A percentile compares a stretch with the other conserved stretches of the same genome.
Conservation (phyloP, 2,113 vertebrate species). For the Cyanoramphus novaezelandiae region DNA sequence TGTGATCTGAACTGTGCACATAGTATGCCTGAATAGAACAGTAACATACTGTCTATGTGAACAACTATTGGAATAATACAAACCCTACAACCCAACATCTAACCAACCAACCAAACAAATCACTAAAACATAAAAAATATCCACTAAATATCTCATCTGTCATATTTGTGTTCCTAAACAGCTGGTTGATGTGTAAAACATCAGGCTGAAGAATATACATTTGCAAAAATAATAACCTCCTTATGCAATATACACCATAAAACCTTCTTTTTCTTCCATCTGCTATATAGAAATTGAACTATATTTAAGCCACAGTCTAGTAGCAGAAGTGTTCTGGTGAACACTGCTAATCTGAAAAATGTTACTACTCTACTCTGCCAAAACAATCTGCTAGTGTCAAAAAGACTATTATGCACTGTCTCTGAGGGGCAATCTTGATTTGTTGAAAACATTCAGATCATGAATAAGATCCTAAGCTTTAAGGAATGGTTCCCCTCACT, state of each 20-base stretch:
- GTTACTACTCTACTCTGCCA: background rate
- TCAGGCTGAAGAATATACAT: background rate
- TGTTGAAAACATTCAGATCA: slow-evolving; percentile 34
- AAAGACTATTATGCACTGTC: slow-evolving; percentile 8
- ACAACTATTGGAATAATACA: background rate
- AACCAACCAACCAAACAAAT: background rate
- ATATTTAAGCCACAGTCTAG: background rate
- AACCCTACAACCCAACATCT: background rate
- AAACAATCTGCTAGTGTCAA: slow-evolving; percentile 49
- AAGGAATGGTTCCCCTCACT: slow-evolving; percentile 8
- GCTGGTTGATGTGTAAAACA: background rate
- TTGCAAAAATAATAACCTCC: background rate
- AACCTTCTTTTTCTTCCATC: background rate
- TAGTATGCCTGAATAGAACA: background rate
- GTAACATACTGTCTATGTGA: background rate
- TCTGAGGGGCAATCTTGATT: slow-evolving; percentile 8
- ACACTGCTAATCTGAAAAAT: slow-evolving; percentile 9
- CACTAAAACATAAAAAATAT: background rate
- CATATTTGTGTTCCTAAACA: background rate
- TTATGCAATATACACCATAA: background rate
- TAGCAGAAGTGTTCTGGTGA: background rate
- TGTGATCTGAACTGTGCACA: background rate
- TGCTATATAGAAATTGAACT: slow-evolving; percentile 7
- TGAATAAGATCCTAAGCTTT: slow-evolving; percentile 39
- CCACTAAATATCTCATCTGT: background rate